A percentile compares a stretch with the other conserved stretches of the same genome.
These are phyloP conservation scores for Trissoscelio sp. DNA, from an alignment of 2,888 invertebrate species.

Conservation along the genomic window DNA sequence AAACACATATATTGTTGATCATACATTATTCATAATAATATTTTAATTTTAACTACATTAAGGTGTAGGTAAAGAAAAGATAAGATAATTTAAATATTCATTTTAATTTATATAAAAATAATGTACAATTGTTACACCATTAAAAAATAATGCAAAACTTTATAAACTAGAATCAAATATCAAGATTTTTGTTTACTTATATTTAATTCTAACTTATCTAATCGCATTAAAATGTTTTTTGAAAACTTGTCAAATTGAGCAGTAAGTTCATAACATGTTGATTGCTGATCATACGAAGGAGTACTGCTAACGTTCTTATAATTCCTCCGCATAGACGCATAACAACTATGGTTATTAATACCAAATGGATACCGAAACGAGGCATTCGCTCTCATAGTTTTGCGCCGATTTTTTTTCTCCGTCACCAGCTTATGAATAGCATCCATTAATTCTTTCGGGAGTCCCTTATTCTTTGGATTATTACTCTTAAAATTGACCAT, in stretches of 20 bases:
- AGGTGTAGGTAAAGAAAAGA: too few species aligned
- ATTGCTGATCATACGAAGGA: conserved; percentile 74
- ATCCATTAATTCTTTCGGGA: conserved; percentile 90
- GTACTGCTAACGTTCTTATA: conserved; percentile 76
- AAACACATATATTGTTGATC: too few species aligned
- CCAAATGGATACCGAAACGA: conserved; percentile 44
- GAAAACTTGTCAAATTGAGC: conserved; percentile 77
- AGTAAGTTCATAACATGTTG: conserved; percentile 76
- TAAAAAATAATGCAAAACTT: too few species aligned
- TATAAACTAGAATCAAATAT: too few species aligned
- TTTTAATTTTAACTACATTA: too few species aligned
- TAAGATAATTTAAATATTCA: too few species aligned
- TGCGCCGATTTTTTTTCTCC: conserved; percentile 85
- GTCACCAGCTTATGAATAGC: conserved; percentile 90
- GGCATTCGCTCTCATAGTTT: conserved; percentile 13
- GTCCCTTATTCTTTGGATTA: conserved; percentile 91
- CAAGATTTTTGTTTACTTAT: too few species aligned
- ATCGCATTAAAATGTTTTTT: conserved; percentile 73
- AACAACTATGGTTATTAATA: conserved; percentile 27
- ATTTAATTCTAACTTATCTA: too few species aligned
- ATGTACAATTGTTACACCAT: too few species aligned
- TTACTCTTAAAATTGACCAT: conserved; percentile 92
- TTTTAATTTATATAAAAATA: too few species aligned
- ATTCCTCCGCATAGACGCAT: conserved; percentile 69
- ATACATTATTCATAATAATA: too few species aligned